phyloP scores from a whole-genome alignment of 1,140 invertebrate genomes.

The Heliothis virescens region DNA sequence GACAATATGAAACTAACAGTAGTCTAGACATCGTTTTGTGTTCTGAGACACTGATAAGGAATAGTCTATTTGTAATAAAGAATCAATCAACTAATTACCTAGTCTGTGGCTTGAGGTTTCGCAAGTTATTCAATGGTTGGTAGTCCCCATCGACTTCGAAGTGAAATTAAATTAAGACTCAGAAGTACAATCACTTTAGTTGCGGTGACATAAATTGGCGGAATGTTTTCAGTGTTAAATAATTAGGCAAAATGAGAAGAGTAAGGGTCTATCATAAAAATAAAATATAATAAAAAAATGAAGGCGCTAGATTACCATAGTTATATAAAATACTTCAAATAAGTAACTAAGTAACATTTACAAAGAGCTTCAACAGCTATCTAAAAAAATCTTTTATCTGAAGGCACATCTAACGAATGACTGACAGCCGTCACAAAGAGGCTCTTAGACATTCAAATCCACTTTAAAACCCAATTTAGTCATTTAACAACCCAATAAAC shows the following conservation, averaged over 20 bases:
- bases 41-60: background rate
- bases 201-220: background rate
- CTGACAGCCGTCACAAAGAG: background rate
- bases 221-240: too few species aligned
- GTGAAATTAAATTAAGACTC: background rate
- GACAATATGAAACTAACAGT: too few species aligned
- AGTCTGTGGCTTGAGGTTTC: too few species aligned
- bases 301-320: too few species aligned
- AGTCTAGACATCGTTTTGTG: background rate
- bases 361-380: background rate
- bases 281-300: too few species aligned
- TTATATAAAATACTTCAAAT: too few species aligned
- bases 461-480: constrained; percentile 26
- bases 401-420: background rate
- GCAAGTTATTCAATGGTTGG: too few species aligned
- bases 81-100: background rate
- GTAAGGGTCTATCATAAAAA: too few species aligned
- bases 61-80: background rate
- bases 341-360: background rate
- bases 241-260: too few species aligned
- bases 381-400: background rate
- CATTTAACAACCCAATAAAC: constrained; percentile 42
- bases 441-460: background rate
- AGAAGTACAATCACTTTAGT: too few species aligned
- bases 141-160: background rate